These are phyloP conservation scores for Myotis findleyi DNA, from an alignment of 2,797 vertebrate species.

Conservation along the genomic window DNA sequence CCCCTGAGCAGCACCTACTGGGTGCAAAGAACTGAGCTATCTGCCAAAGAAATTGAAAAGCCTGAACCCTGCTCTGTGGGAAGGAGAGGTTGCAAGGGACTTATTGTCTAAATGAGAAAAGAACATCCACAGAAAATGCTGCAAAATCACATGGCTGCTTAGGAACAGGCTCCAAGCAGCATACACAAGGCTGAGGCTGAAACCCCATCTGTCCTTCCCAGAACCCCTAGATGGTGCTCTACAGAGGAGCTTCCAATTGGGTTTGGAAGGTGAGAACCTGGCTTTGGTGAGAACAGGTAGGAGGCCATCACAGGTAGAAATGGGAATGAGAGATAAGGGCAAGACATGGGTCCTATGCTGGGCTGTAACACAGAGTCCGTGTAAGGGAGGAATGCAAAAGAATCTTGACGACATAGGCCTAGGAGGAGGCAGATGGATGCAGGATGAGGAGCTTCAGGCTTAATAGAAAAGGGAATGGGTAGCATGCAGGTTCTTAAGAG, in stretches of 20 bases:
- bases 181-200: not conserved
- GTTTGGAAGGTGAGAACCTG: not conserved
- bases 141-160: not conserved
- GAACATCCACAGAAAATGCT: not conserved
- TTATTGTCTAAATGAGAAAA: not conserved
- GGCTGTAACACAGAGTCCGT: not conserved
- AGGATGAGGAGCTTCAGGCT: not conserved
- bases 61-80: not conserved
- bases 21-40: not conserved
- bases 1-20: not conserved
- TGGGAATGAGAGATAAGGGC: not conserved
- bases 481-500: not conserved
- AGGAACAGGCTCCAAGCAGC: not conserved
- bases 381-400: not conserved
- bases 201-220: not conserved
- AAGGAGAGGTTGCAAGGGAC: not conserved
- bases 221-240: not conserved
- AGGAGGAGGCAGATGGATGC: not conserved
- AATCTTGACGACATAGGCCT: not conserved
- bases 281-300: not conserved
- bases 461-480: not conserved
- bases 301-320: not conserved
- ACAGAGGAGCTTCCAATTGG: not conserved
- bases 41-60: not conserved
- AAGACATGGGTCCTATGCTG: not conserved